These are phyloP conservation scores for Bibio marci DNA, from an alignment of 2,888 invertebrate species.

Conservation along the genomic window DNA sequence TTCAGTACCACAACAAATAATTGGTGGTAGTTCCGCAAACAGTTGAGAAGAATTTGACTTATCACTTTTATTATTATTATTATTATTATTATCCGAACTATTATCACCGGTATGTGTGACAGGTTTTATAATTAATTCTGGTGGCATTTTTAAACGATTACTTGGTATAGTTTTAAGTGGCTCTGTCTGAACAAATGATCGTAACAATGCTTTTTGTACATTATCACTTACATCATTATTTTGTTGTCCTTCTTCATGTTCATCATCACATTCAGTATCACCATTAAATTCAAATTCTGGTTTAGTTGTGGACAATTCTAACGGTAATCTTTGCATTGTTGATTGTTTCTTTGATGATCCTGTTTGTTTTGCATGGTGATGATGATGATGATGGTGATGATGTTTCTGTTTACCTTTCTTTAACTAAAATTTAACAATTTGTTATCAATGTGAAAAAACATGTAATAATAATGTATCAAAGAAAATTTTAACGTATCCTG, in stretches of 20 bases:
- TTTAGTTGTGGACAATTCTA: slow-evolving; percentile 43
- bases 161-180: not conserved
- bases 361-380: not conserved
- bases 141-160: slow-evolving; percentile 23
- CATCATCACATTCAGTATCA: slow-evolving; percentile 17
- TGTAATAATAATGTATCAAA: no score
- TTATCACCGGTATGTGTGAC: slow-evolving; percentile 20
- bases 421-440: not conserved
- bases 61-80: no score
- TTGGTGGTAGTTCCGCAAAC: slow-evolving; percentile 17
- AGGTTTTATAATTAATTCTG: slow-evolving; percentile 30
- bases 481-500: no score
- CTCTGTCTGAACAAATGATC: no score
- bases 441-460: no score
- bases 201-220: no score
- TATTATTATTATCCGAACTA: no score
- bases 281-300: slow-evolving; percentile 34
- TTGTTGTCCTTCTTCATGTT: slow-evolving; percentile 12
- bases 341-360: not conserved
- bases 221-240: slow-evolving; percentile 4
- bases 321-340: slow-evolving; percentile 22
- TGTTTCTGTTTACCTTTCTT: not conserved
- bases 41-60: no score
- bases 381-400: not conserved
- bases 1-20: slow-evolving; percentile 4